These are phyloP conservation scores for Helogale parvula DNA, from an alignment of 2,113 vertebrate genomes.

Conservation along the genomic window DNA sequence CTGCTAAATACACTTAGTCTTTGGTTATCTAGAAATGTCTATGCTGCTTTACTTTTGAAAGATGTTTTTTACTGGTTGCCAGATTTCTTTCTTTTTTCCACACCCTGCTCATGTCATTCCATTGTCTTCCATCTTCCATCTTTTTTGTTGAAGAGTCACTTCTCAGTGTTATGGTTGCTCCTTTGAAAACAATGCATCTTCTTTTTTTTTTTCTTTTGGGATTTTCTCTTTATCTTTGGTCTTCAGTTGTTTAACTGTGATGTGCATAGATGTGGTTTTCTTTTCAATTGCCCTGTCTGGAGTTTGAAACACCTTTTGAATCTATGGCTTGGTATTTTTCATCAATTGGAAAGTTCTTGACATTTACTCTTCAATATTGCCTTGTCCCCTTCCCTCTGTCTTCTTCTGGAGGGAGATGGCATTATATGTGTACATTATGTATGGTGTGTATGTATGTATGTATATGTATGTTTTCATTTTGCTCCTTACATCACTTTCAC, in stretches of 20 bases:
- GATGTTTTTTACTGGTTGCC: background rate
- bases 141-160: background rate
- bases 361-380: background rate
- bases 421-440: background rate
- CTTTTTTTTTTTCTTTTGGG: background rate
- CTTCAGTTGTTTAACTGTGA: background rate
- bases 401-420: background rate
- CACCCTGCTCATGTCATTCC: background rate
- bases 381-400: background rate
- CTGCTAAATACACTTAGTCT: background rate
- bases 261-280: background rate
- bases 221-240: slow-evolving; percentile 2
- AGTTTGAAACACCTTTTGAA: background rate
- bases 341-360: background rate
- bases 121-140: background rate
- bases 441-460: background rate
- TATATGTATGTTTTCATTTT: background rate
- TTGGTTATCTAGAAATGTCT: background rate
- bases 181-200: slow-evolving; percentile 33
- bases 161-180: background rate
- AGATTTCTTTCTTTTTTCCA: background rate
- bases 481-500: background rate
- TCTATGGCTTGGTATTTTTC: background rate
- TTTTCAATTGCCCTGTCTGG: background rate
- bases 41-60: slow-evolving; percentile 20